Conservation (phyloP, 2,797 vertebrate genomes). For the Gallirallus australis region DNA sequence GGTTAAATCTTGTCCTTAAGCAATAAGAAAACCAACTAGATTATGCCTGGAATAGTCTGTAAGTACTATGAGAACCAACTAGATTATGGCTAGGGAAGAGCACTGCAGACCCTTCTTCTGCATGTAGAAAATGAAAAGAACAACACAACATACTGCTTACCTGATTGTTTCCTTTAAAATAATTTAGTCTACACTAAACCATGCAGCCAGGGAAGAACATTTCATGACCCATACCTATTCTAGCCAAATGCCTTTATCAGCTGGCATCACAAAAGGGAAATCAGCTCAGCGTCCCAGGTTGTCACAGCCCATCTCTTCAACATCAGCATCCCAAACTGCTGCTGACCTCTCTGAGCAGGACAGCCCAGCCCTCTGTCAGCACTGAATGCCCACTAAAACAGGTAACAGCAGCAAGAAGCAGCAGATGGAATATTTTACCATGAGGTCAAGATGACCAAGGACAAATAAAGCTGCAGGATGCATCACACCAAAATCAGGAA, state of each 20-base stretch:
- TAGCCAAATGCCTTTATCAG: not conserved
- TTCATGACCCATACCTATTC: not conserved
- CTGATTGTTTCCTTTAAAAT: not conserved
- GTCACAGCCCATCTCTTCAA: not conserved
- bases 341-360: not conserved
- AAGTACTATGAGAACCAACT: not conserved
- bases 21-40: not conserved
- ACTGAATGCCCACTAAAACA: not conserved
- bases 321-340: not conserved
- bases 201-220: not conserved
- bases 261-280: not conserved
- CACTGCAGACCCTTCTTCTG: not conserved
- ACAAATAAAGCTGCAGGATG: not conserved
- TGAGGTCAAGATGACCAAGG: not conserved
- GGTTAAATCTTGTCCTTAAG: not conserved
- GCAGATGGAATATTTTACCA: not conserved
- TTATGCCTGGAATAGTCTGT: not conserved
- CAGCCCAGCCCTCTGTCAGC: not conserved
- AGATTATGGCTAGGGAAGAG: not conserved
- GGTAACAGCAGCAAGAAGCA: not conserved
- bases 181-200: not conserved
- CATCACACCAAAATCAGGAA: not conserved
- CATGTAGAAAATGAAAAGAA: not conserved
- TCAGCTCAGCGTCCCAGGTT: not conserved
- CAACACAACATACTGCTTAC: not conserved